These are phyloP conservation scores for Spea hammondii DNA, from an alignment of 2,797 vertebrate species.

Conservation along the genomic window DNA sequence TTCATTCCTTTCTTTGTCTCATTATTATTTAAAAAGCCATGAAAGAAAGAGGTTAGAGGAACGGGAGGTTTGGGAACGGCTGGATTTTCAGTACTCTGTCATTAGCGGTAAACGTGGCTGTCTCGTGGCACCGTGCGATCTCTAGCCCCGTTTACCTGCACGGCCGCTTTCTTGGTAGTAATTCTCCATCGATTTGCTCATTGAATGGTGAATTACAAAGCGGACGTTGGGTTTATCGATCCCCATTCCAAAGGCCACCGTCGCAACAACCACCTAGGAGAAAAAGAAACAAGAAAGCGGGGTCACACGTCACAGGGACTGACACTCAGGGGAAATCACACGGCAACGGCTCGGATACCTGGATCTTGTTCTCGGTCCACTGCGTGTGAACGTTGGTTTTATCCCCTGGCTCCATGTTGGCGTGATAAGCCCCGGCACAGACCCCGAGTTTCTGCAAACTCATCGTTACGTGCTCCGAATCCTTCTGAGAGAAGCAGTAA, in stretches of 20 bases:
- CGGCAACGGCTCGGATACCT: constrained; percentile 67
- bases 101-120: background rate
- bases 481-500: constrained; percentile 97
- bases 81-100: too few species aligned
- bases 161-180: constrained; percentile 98
- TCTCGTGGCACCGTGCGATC: background rate
- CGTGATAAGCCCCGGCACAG: constrained; percentile 83
- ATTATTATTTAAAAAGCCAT: too few species aligned
- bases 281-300: constrained; percentile 5
- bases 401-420: constrained; percentile 80
- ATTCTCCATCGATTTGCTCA: constrained; percentile 98
- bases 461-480: constrained; percentile 82
- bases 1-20: too few species aligned
- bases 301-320: background rate
- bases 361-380: constrained; percentile 85
- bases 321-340: too few species aligned
- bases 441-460: constrained; percentile 82
- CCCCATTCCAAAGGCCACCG: constrained; percentile 97
- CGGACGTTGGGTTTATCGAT: constrained; percentile 93
- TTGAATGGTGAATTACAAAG: constrained; percentile 94
- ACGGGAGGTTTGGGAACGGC: too few species aligned
- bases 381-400: constrained; percentile 82
- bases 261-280: constrained; percentile 90
- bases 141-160: constrained; percentile 74
- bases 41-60: too few species aligned